These are phyloP conservation scores for human (Homo sapiens) DNA, from an alignment of 2,113 vertebrate genomes.

Conservation along the genomic window DNA sequence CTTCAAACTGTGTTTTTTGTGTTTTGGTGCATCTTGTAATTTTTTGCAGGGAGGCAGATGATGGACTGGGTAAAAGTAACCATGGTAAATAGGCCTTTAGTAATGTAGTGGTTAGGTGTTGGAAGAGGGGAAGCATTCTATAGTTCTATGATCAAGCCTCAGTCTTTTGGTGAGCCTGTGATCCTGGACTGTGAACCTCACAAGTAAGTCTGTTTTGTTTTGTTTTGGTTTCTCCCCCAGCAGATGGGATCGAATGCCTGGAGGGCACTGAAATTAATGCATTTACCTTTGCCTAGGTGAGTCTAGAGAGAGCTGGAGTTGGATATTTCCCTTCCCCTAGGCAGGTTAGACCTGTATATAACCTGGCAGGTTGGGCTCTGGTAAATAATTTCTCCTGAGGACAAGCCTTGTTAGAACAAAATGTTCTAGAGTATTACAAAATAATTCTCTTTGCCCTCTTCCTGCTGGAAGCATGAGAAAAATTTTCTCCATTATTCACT, in stretches of 20 bases:
- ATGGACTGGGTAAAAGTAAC: not conserved
- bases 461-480: not conserved
- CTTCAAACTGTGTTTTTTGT: not conserved
- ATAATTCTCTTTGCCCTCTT: not conserved
- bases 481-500: not conserved
- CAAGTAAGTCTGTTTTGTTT: not conserved
- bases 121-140: not conserved
- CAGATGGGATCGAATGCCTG: not conserved
- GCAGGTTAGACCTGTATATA: not conserved
- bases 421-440: not conserved
- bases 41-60: not conserved
- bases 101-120: not conserved
- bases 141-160: not conserved
- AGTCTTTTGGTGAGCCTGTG: not conserved
- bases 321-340: not conserved
- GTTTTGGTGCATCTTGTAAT: not conserved
- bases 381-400: not conserved
- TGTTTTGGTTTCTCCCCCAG: not conserved
- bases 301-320: not conserved
- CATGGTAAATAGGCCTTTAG: not conserved
- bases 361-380: not conserved
- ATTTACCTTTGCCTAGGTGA: not conserved
- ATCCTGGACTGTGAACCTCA: not conserved
- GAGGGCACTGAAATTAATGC: accelerated
- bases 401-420: not conserved